Evolutionary conservation across 2,113 vertebrate species (phyloP), one percentile per base, ranked within the genome.

Genomic region (Micronycteris hirsuta): DNA sequence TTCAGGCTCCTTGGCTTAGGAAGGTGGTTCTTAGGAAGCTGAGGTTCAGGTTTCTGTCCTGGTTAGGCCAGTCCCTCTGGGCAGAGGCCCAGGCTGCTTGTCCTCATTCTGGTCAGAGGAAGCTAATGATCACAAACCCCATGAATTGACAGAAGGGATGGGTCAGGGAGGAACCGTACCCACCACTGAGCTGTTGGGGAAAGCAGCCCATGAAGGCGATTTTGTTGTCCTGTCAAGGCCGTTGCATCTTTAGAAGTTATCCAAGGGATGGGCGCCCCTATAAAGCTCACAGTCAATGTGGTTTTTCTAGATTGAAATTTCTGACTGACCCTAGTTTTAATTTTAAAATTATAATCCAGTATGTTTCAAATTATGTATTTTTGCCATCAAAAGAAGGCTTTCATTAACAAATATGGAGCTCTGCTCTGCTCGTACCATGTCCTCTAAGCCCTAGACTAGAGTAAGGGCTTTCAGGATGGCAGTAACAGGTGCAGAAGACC

Each of bases 231-330:
- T 77, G 15, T 91, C 33, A 91, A 70, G 54, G 56, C 90, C 73
- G 63, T 82, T 70, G 22, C 47, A 43, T 94, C 91, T 93, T 71
- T 20, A 26, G 92, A 84, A 74, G 52, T 82, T 91, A 91, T 65
- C 31, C 49, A 77, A 61, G 28, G 54, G 36, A 86, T 13, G n/a
- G 13, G 17, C 76, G 47, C 17, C 49, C 38, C 0, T 77, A n/a
- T 41, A 38, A 87, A 70, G 24, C 36, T 56, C 41, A 74, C 4
- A 65, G 33, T 70, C 38, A 93, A 38, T 70, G 49, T 70, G 68
- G 12, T 54, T 80, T 84, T 88, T 88, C 81, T 87, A 83, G 36
- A 77, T 92, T 94, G 63, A 78, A 54, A 87, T 54, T 95, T 96
- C 49, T 68, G 67, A 86, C 36, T 70, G 74, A 52, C 14, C 15